Base-by-base conservation (phyloP, 2,797 vertebrate species). In the Fratercula arctica region DNA sequence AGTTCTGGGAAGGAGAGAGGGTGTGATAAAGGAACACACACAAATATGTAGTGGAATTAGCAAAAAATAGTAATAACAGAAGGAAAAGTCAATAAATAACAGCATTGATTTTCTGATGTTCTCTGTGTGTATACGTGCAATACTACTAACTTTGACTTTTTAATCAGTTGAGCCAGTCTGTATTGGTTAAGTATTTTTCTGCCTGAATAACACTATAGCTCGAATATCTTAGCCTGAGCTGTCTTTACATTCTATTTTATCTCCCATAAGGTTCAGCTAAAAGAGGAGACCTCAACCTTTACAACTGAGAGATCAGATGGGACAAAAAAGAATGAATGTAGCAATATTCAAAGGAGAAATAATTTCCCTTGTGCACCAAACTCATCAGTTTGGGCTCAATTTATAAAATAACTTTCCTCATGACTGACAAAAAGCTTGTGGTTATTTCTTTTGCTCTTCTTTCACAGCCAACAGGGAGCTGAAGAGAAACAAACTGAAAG, bases 331-430 rank as follows among this genome's bases (percentile, higher is more conserved):
- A 68, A 67, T 5, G 7, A 16, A 50, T 73, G 66, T 9, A 83
- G 60, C 45, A 72, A 53, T 80, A 92, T 89, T 85, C 81, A 96
- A 74, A 92, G 48, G 72, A 85, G 56, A 80, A 89, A 92, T 91
- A 16, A 89, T 96, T 96, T 94, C 94, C 85, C 85, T 28, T 4
- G 12, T 92, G 89, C 61, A 56, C 41, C 50, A 91, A 46, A 57
- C 46, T 95, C 72, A 91, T 94, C 68, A 69, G n/a, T 73, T 82
- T 10, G 2, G 66, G 54, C 79, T 90, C 57, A 53, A 31, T 92
- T 87, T 76, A 20, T 53, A 35, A 93, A 87, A 88, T 43, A 85
- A 68, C n/a, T 95, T 83, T 11, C 63, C 73, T 85, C 18, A 31
- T 25, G 61, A 57, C 54, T 87, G 88, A 74, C 61, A 87, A 69